These are phyloP conservation scores for Vidua chalybeata DNA, from an alignment of 2,113 vertebrate genomes.

Conservation along the genomic window DNA sequence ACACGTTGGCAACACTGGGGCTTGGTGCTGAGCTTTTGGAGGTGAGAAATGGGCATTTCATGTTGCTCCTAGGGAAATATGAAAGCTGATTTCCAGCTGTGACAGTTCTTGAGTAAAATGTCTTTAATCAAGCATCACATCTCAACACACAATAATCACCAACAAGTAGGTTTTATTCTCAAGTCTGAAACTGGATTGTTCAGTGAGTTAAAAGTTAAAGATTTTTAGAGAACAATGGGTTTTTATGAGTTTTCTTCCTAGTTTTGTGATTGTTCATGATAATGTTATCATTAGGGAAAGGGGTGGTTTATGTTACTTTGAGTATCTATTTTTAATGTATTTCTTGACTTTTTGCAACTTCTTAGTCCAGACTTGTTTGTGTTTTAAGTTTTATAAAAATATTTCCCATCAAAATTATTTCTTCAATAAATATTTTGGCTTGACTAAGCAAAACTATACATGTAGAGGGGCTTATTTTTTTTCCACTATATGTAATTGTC, in stretches of 20 bases:
- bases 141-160: background rate
- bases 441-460: slow-evolving; percentile 11
- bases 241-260: background rate
- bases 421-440: slow-evolving; percentile 33
- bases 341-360: background rate
- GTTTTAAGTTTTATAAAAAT: slow-evolving; percentile 30
- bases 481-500: background rate
- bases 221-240: background rate
- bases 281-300: background rate
- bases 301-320: background rate
- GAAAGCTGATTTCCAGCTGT: slow-evolving; percentile 11
- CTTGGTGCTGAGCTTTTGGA: background rate
- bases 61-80: background rate
- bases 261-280: background rate
- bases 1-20: background rate
- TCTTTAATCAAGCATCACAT: background rate
- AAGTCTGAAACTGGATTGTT: background rate
- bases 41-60: background rate
- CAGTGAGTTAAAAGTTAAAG: background rate
- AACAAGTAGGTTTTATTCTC: background rate
- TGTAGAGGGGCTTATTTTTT: background rate
- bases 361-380: background rate
- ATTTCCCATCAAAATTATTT: slow-evolving; percentile 33
- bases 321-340: background rate
- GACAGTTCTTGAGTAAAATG: background rate